A percentile compares a stretch with the other conserved stretches of the same genome.
phyloP scores from a whole-genome alignment of 1,140 invertebrate species.

The Ooceraea biroi region DNA sequence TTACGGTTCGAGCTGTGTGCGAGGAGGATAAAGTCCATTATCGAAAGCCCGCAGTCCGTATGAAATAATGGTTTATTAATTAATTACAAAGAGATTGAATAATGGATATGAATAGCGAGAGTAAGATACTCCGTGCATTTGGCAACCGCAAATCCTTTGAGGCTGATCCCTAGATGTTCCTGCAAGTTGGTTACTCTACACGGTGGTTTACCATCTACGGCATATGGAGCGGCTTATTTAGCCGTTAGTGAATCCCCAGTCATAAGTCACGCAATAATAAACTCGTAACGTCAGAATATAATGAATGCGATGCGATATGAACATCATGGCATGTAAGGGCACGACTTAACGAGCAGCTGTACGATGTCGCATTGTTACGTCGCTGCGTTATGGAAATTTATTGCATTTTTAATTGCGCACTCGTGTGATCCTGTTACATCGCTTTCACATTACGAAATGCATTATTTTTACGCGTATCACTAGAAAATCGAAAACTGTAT shows the following conservation, averaged over 20 bases:
- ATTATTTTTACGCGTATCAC: not conserved
- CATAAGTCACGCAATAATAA: conserved; percentile 52
- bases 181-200: conserved; percentile 66
- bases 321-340: conserved; percentile 9
- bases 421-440: not conserved
- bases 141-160: conserved; percentile 63
- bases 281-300: conserved; percentile 26
- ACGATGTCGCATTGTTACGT: not conserved
- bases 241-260: conserved; percentile 39
- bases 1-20: not conserved
- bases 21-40: not conserved
- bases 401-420: not conserved
- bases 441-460: not conserved
- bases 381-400: conserved; percentile 3
- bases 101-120: conserved; percentile 64
- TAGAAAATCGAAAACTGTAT: too few species aligned
- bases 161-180: conserved; percentile 72
- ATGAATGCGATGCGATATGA: conserved; percentile 26
- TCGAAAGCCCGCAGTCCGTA: not conserved
- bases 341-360: conserved; percentile 1
- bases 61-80: conserved; percentile 28
- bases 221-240: conserved; percentile 46
- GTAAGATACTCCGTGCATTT: conserved; percentile 46
- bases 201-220: conserved; percentile 58
- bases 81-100: conserved; percentile 64